phyloP scores from a whole-genome alignment of 2,888 invertebrate species.

The Lutraria lutraria region DNA sequence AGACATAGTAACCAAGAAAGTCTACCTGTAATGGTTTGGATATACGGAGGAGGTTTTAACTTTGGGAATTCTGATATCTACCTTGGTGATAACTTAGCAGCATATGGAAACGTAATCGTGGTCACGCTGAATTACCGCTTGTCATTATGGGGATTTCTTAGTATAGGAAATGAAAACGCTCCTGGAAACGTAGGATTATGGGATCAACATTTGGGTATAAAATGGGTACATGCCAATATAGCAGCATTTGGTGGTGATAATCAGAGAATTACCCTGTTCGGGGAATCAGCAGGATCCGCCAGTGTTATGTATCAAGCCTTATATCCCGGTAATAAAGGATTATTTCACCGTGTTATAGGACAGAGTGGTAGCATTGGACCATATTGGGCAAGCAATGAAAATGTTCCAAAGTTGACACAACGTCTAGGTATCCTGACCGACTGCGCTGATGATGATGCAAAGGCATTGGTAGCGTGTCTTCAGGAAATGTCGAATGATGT shows the following conservation, averaged over 20 bases:
- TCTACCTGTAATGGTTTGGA: conserved; percentile 61
- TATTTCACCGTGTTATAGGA: conserved; percentile 75
- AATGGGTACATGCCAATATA: conserved; percentile 78
- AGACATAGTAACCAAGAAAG: not conserved
- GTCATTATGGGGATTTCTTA: conserved; percentile 75
- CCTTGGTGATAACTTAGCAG: conserved; percentile 49
- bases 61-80: conserved; percentile 54
- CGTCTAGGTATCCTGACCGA: conserved; percentile 1
- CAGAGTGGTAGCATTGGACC: conserved; percentile 70
- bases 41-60: conserved; percentile 66
- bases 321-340: conserved; percentile 71
- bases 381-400: conserved; percentile 28
- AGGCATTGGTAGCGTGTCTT: conserved; percentile 39
- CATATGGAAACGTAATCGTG: conserved; percentile 67
- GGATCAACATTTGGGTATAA: conserved; percentile 77
- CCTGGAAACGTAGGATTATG: conserved; percentile 78
- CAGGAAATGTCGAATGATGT: not conserved
- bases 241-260: conserved; percentile 73
- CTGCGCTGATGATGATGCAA: conserved; percentile 21
- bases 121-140: conserved; percentile 76
- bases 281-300: conserved; percentile 77
- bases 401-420: conserved; percentile 15
- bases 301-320: conserved; percentile 72
- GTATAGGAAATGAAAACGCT: conserved; percentile 60
- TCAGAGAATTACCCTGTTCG: conserved; percentile 72